These are phyloP conservation scores for Cryptoprocta ferox DNA, from an alignment of 2,797 vertebrate species.

Conservation along the genomic window DNA sequence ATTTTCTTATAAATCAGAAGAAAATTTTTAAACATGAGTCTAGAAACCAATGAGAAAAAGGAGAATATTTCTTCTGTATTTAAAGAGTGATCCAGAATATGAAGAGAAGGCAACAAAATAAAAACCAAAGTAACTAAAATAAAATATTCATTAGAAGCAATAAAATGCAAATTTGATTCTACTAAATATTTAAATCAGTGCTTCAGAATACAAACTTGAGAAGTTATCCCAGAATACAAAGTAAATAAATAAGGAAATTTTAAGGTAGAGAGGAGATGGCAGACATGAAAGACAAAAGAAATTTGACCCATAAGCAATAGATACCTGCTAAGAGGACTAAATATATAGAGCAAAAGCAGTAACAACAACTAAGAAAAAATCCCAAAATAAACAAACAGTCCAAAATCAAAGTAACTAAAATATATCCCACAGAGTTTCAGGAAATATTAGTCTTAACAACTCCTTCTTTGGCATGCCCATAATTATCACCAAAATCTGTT, in stretches of 20 bases:
- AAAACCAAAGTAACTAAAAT: slow-evolving; percentile 50
- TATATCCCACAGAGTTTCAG: not conserved
- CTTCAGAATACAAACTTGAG: slow-evolving; percentile 42
- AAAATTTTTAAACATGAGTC: not conserved
- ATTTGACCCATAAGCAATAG: not conserved
- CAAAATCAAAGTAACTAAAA: not conserved
- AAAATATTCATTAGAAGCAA: slow-evolving; percentile 57
- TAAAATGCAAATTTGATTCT: slow-evolving; percentile 17
- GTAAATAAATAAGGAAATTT: not conserved
- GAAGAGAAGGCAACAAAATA: slow-evolving; percentile 15
- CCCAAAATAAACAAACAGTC: not conserved
- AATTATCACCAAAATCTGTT: not conserved
- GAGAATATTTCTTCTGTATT: not conserved
- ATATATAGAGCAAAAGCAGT: not conserved
- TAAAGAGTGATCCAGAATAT: not conserved
- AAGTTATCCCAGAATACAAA: not conserved
- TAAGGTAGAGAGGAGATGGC: not conserved
- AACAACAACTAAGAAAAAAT: not conserved
- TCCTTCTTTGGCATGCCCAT: not conserved
- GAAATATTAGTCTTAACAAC: not conserved
- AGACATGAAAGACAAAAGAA: not conserved
- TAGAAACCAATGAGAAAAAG: not conserved
- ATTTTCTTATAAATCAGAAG: slow-evolving; percentile 21
- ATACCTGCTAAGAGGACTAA: not conserved
- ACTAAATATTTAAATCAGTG: slow-evolving; percentile 49